Evolutionary conservation across 2,888 invertebrate species (phyloP).

Genomic region (Diaperis boleti): DNA sequence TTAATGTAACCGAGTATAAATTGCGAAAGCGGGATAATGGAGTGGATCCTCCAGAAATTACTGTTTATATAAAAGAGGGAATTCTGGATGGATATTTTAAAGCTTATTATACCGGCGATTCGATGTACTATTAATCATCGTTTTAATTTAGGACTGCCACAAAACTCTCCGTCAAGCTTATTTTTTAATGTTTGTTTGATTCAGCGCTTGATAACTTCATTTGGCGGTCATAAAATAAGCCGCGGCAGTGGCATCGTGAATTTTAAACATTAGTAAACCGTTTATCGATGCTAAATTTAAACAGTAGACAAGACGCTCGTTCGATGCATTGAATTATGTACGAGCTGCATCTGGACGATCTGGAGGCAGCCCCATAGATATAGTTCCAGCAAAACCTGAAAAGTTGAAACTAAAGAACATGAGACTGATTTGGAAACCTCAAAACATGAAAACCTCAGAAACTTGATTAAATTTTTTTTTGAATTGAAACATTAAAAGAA

Average conservation of each 20-base stretch:
- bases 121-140: conserved; percentile 6
- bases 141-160: conserved; percentile 17
- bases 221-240: conserved; percentile 13
- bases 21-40: conserved; percentile 2
- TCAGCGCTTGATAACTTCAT: conserved; percentile 6
- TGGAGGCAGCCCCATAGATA: no score
- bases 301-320: no score
- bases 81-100: conserved; percentile 9
- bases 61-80: conserved; percentile 13
- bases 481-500: no score
- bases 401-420: no score
- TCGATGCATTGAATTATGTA: no score
- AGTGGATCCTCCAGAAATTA: conserved; percentile 5
- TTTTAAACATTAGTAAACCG: conserved; percentile 12
- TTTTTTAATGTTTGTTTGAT: conserved; percentile 22
- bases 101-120: conserved; percentile 3
- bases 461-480: no score
- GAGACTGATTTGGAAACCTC: no score
- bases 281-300: no score
- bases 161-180: conserved; percentile 8
- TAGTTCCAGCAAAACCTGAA: no score
- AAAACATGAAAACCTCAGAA: no score
- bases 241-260: neutral
- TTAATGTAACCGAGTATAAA: conserved; percentile 6
- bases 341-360: no score